Evolutionary conservation across 2,888 invertebrate genomes (phyloP), one percentile per base, ranked within the genome.

Genomic region (Plemyria rubiginata): DNA sequence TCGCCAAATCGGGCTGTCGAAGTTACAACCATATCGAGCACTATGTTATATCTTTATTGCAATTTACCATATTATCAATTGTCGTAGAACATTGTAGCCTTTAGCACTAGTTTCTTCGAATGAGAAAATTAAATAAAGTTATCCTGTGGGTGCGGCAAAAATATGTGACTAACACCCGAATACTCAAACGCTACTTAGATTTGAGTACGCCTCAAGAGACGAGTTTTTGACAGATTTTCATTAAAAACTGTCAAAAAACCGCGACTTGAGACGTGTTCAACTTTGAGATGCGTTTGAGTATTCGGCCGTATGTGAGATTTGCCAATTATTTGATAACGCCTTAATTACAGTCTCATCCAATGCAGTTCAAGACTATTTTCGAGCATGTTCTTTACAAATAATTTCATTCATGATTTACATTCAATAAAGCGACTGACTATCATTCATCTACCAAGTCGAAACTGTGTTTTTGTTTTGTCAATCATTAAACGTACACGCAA

Each of bases 401-500:
- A 70, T 71, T 68, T 69, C 61, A 58, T 69, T 66, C 62, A 64
- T 58, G 62, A 68, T 70, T 68, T 67, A 65, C 68, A 68, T 68
- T 72, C 70, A 70, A 68, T 72, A 76, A 73, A 74, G 68, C 70
- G 58, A 59, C 64, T 66, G 61, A 57, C 61, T 65, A 70, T 73
- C 73, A 72, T 73, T 72, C 70, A 70, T 70, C 70, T 70, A 59
- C 70, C 62, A 66, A 65, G 66, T 68, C 68, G 64, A 66, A 67
- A 67, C 62, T 57, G 64, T 62, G 68, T 68, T 68, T 70, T 70
- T 70, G 68, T 70, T 70, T 70, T 70, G 68, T 68, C 70, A 70
- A 70, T 70, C 70, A 68, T 70, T 70, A 70, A 70, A 70, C 68
- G 67, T 65, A 74, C 71, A 75, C 77, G 75, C 80, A 71, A 81